These are phyloP conservation scores for Plodia interpunctella DNA, from an alignment of 1,140 invertebrate genomes.

Conservation along the genomic window DNA sequence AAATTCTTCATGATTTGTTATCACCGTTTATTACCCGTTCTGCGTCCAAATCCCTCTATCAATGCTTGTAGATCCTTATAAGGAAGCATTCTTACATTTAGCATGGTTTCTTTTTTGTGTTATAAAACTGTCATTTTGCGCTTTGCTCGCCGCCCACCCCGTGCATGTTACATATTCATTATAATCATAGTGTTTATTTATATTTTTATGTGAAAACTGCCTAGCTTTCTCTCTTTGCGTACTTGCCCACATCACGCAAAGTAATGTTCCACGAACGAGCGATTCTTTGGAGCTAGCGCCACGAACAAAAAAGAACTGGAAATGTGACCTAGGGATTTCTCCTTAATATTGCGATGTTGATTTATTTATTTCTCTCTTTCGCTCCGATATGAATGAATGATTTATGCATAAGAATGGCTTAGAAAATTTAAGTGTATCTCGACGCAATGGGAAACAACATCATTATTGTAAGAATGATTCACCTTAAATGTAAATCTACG, in stretches of 20 bases:
- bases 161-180: slow-evolving; percentile 23
- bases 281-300: neutral
- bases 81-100: neutral
- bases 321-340: neutral
- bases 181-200: slow-evolving; percentile 8
- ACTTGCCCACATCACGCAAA: slow-evolving; percentile 7
- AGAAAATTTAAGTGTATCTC: no score
- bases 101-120: neutral
- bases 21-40: neutral
- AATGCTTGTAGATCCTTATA: neutral
- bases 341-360: no score
- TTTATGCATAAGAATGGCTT: no score
- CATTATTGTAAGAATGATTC: no score
- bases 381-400: no score
- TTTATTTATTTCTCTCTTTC: no score
- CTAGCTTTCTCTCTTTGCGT: slow-evolving; percentile 6
- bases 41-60: neutral
- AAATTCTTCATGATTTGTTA: no score
- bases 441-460: no score
- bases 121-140: slow-evolving; percentile 23
- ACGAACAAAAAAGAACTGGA: neutral
- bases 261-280: neutral
- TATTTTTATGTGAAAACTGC: neutral
- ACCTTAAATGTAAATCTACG: no score
- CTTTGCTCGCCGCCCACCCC: slow-evolving; percentile 25